Conservation (phyloP, 2,797 vertebrate genomes). For the Falco rusticolus region DNA sequence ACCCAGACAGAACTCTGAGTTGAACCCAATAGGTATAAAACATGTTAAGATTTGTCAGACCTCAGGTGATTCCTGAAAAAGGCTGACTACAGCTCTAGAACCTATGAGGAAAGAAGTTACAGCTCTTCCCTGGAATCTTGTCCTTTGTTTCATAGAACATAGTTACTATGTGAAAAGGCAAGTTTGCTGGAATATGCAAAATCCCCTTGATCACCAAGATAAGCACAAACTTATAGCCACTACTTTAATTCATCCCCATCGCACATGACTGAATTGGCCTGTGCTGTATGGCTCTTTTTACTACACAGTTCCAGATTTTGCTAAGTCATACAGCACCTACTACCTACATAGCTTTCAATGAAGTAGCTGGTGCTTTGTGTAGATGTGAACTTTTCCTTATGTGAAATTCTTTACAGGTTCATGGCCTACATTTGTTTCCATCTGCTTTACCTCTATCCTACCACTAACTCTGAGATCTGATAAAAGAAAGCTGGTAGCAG, state of each 20-base stretch:
- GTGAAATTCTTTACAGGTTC: slow-evolving; percentile 3
- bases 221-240: neutral
- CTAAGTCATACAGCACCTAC: neutral
- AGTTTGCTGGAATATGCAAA: neutral
- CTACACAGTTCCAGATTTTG: neutral
- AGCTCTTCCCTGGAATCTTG: neutral
- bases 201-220: neutral
- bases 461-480: neutral
- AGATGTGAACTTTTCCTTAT: neutral
- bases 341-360: neutral
- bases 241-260: neutral
- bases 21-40: neutral
- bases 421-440: neutral
- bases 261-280: neutral
- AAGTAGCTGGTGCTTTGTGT: neutral
- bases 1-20: neutral
- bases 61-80: neutral
- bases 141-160: neutral
- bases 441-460: neutral
- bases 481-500: neutral
- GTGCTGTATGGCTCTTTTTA: neutral
- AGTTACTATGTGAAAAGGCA: neutral
- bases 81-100: neutral
- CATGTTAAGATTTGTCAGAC: neutral
- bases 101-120: neutral